These are phyloP conservation scores for Apodemia mormo DNA, from an alignment of 2,888 invertebrate genomes.

Conservation along the genomic window DNA sequence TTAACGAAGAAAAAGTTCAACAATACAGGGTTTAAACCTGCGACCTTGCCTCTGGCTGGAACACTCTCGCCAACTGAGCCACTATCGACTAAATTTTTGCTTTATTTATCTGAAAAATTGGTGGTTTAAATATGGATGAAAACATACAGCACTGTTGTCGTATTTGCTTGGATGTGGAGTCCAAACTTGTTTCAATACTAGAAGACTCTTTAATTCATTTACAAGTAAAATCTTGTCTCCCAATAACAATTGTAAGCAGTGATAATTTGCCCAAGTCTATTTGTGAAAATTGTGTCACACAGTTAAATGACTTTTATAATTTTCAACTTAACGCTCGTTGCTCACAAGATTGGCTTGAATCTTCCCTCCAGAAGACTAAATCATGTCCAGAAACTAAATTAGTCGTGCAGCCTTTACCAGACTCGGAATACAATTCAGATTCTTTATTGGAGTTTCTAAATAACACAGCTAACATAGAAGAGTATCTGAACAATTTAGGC, in stretches of 20 bases:
- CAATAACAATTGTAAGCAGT: constrained; percentile 51
- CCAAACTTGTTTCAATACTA: constrained; percentile 62
- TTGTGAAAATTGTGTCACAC: constrained; percentile 65
- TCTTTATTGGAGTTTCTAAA: constrained; percentile 73
- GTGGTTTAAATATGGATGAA: constrained; percentile 52
- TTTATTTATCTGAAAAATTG: neutral
- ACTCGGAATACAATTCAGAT: constrained; percentile 75
- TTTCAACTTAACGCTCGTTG: constrained; percentile 72
- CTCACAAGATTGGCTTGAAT: constrained; percentile 73
- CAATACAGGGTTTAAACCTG: no score
- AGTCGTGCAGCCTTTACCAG: constrained; percentile 67
- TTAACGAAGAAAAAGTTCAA: no score
- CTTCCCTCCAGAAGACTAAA: constrained; percentile 55
- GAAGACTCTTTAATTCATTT: constrained; percentile 61
- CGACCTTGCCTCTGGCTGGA: no score
- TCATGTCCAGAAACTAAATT: constrained; percentile 59
- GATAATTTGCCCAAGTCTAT: constrained; percentile 66
- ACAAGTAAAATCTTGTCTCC: constrained; percentile 68
- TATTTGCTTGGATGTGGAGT: constrained; percentile 65
- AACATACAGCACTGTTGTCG: constrained; percentile 63
- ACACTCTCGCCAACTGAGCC: no score
- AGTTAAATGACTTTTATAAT: constrained; percentile 67
- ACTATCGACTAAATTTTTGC: no score
- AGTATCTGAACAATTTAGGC: constrained; percentile 69
- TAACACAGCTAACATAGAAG: constrained; percentile 72